Evolutionary conservation across 1,140 invertebrate species (phyloP).

Genomic region (Drosophila parvula): DNA sequence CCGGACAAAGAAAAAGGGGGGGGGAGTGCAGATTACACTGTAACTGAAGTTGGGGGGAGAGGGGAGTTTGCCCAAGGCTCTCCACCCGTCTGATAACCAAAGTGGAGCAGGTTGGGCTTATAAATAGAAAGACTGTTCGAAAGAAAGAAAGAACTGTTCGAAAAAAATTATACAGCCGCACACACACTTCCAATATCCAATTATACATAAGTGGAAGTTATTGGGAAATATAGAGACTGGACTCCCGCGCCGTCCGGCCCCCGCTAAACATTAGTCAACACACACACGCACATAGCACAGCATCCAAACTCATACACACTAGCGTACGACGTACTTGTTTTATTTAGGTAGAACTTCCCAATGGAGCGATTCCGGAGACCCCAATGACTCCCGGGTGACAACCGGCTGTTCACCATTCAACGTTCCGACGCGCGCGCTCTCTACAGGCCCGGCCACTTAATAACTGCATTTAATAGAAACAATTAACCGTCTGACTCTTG

Average conservation of each 20-base stretch:
- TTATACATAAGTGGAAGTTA: slow-evolving; percentile 33
- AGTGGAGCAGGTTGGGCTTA: slow-evolving; percentile 34
- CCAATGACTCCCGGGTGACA: slow-evolving; percentile 21
- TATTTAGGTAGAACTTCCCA: slow-evolving; percentile 18
- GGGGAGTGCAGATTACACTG: background rate
- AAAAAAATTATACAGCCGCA: background rate
- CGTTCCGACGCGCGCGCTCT: slow-evolving; percentile 2
- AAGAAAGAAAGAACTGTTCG: too few species aligned
- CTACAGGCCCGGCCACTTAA: slow-evolving; percentile 15
- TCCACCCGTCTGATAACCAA: slow-evolving; percentile 29
- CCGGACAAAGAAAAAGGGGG: slow-evolving; percentile 28
- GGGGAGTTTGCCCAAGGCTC: background rate
- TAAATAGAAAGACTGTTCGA: slow-evolving; percentile 30
- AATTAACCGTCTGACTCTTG: slow-evolving; percentile 4
- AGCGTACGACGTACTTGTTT: slow-evolving; percentile 18
- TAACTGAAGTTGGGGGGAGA: background rate
- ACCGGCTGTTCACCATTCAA: slow-evolving; percentile 22
- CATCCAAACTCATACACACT: slow-evolving; percentile 13
- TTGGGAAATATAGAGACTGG: slow-evolving; percentile 4
- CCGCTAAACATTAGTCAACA: too few species aligned
- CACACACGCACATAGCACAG: slow-evolving; percentile 3
- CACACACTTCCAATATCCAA: slow-evolving; percentile 22
- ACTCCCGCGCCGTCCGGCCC: too few species aligned
- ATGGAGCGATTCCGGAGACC: slow-evolving; percentile 26
- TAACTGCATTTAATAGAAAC: slow-evolving; percentile 32